Conservation (phyloP, 2,797 vertebrate genomes). For the Rhinophrynus dorsalis region DNA sequence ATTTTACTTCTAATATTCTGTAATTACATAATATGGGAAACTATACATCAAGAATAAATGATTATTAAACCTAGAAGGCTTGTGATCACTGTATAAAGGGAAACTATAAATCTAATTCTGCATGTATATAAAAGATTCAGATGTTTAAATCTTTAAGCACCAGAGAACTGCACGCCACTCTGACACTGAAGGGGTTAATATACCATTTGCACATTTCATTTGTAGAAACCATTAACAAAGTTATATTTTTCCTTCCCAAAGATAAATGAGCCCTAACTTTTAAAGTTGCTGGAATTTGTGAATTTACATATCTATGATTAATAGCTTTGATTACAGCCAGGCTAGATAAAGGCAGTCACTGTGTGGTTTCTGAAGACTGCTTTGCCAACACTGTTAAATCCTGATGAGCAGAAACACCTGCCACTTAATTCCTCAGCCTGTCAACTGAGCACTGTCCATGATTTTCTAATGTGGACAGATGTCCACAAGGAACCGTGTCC, state of each 20-base stretch:
- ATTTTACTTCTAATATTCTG: too few relatives aligned
- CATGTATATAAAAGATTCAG: too few relatives aligned
- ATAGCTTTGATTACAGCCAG: slow-evolving; percentile 27
- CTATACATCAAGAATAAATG: too few relatives aligned
- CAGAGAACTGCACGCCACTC: too few relatives aligned
- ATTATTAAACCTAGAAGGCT: too few relatives aligned
- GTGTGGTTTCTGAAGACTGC: neutral
- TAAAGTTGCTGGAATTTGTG: slow-evolving; percentile 15
- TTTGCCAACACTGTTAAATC: slow-evolving; percentile 27
- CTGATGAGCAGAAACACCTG: slow-evolving; percentile 38
- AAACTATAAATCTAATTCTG: too few relatives aligned
- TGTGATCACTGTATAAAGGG: too few relatives aligned
- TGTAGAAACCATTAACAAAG: neutral
- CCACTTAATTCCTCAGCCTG: slow-evolving; percentile 30
- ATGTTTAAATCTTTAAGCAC: too few relatives aligned
- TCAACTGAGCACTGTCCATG: neutral
- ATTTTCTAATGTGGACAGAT: slow-evolving; percentile 21
- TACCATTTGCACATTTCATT: too few relatives aligned
- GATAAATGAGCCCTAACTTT: slow-evolving; percentile 16
- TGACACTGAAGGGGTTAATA: too few relatives aligned
- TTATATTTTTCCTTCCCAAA: slow-evolving; percentile 17
- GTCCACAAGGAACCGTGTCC: neutral
- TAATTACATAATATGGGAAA: too few relatives aligned
- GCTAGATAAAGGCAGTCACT: slow-evolving; percentile 15
- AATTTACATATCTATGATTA: slow-evolving; percentile 20